A percentile compares a stretch with the other conserved stretches of the same genome.
These are phyloP conservation scores for Phymanthus crucifer DNA, from an alignment of 92 coral and sea anemone genomes.

Conservation along the genomic window DNA sequence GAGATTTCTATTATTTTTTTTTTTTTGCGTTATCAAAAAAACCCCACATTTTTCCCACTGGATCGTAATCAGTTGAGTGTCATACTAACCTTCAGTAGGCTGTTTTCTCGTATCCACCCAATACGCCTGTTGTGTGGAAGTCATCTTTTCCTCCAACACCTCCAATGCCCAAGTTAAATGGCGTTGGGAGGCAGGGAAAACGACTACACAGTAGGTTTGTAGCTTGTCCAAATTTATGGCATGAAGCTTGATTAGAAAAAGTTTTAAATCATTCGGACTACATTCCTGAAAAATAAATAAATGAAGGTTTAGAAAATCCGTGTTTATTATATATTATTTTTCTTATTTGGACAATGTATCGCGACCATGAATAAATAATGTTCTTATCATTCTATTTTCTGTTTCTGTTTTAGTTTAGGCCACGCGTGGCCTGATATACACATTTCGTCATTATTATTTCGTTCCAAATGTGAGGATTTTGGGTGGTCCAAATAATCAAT, in stretches of 20 bases:
- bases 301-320: no score
- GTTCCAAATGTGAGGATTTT: not conserved
- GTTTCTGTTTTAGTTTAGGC: not conserved
- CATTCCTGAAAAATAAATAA: no score
- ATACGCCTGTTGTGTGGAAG: not conserved
- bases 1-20: not conserved
- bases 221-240: not conserved
- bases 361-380: not conserved
- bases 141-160: not conserved
- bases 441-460: not conserved
- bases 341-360: no score
- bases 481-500: not conserved
- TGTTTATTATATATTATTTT: no score
- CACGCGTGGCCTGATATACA: not conserved
- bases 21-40: not conserved
- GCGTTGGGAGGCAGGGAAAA: not conserved
- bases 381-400: not conserved
- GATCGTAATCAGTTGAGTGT: not conserved
- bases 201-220: not conserved
- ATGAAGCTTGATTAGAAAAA: no score
- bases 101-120: not conserved
- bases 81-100: not conserved
- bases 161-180: not conserved
- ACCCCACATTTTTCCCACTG: not conserved
- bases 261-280: no score